phyloP scores from a whole-genome alignment of 2,888 invertebrate species.

The Polydrusus cervinus region DNA sequence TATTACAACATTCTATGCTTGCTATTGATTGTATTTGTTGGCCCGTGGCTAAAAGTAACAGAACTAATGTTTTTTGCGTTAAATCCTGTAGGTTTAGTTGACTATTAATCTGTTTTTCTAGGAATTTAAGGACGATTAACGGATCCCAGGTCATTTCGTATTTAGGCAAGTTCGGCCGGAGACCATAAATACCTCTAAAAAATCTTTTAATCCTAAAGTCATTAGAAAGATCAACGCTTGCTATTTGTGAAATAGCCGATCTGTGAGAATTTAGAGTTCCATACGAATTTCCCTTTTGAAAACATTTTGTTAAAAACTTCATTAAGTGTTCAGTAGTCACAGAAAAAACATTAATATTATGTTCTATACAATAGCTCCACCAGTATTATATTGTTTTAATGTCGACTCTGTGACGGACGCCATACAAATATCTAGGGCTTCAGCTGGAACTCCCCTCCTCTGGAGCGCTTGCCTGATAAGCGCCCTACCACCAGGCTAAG shows the following conservation, averaged over 20 bases:
- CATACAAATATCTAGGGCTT: constrained; percentile 47
- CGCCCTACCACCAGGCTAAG: constrained; percentile 61
- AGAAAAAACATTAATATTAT: too few relatives aligned
- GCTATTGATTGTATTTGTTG: too few relatives aligned
- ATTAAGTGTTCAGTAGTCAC: too few relatives aligned
- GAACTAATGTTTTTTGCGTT: too few relatives aligned
- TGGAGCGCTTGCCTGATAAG: constrained; percentile 58
- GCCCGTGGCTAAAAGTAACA: too few relatives aligned
- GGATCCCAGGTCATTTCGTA: constrained; percentile 16
- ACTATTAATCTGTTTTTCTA: too few relatives aligned
- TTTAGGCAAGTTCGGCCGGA: background rate
- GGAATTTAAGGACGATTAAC: constrained; percentile 40
- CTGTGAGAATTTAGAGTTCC: background rate
- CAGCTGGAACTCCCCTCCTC: constrained; percentile 48
- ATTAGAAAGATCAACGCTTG: background rate
- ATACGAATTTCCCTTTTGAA: too few relatives aligned
- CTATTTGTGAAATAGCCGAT: constrained; percentile 8
- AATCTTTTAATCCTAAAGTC: constrained; percentile 3
- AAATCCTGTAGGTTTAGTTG: too few relatives aligned
- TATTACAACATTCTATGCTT: too few relatives aligned
- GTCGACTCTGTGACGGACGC: constrained; percentile 58
- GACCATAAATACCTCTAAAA: background rate
- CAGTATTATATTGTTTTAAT: too few relatives aligned
- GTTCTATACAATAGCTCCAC: too few relatives aligned
- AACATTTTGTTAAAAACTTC: too few relatives aligned